Percentiles rank a stretch among this genome's conserved stretches.
These are phyloP conservation scores for Limanda limanda DNA, from an alignment of 2,113 vertebrate genomes.

Conservation along the genomic window DNA sequence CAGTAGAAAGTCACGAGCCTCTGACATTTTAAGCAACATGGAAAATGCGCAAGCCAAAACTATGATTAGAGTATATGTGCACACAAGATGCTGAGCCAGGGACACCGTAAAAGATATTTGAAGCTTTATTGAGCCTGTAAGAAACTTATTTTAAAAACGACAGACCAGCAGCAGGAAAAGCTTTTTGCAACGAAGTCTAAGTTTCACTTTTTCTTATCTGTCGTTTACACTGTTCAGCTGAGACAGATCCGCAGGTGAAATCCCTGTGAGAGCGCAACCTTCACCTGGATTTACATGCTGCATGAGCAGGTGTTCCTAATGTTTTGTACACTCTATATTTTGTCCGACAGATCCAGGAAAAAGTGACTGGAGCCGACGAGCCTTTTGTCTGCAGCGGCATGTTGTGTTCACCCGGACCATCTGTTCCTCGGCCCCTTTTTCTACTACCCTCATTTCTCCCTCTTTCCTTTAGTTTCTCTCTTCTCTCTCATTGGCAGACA, in stretches of 20 bases:
- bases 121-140: neutral
- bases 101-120: neutral
- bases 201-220: neutral
- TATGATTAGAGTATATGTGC: slow-evolving; percentile 1
- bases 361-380: slow-evolving; percentile 16
- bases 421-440: slow-evolving; percentile 37
- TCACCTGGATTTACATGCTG: slow-evolving; percentile 11
- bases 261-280: neutral
- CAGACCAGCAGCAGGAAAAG: neutral
- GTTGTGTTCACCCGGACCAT: slow-evolving; percentile 47
- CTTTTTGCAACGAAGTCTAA: neutral
- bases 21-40: neutral
- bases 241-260: neutral
- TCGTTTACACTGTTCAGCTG: neutral
- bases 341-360: slow-evolving; percentile 26
- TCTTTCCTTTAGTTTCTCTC: slow-evolving; percentile 6
- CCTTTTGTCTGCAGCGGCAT: slow-evolving; percentile 27
- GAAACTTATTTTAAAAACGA: neutral
- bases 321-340: slow-evolving; percentile 30
- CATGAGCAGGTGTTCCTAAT: slow-evolving; percentile 18
- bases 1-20: neutral
- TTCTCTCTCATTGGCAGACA: slow-evolving; percentile 30
- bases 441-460: slow-evolving; percentile 16
- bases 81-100: neutral
- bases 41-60: neutral